phyloP scores from a whole-genome alignment of 2,797 vertebrate genomes.

The Crenichthys baileyi region DNA sequence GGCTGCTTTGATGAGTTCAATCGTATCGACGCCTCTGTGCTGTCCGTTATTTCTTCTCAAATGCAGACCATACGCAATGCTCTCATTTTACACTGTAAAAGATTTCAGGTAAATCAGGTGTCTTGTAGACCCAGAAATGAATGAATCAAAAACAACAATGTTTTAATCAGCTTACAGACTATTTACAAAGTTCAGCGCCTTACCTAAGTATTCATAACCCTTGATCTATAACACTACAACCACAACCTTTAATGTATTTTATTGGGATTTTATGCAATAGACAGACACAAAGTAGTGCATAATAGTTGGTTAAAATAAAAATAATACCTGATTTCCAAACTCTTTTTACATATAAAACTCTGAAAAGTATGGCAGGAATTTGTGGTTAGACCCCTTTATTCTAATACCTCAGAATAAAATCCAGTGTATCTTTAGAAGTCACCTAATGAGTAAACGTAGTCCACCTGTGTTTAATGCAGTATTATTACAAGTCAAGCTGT shows the following conservation, averaged over 20 bases:
- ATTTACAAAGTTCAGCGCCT: neutral
- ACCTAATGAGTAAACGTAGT: neutral
- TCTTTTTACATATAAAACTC: neutral
- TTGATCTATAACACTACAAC: neutral
- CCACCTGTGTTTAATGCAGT: neutral
- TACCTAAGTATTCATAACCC: neutral
- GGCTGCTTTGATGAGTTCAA: slow-evolving; percentile 99
- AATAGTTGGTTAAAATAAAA: neutral
- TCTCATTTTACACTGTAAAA: slow-evolving; percentile 88
- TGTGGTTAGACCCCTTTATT: neutral
- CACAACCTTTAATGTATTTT: neutral
- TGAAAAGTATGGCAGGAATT: neutral
- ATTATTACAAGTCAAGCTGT: too few relatives aligned
- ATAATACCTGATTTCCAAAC: neutral
- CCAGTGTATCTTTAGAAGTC: neutral
- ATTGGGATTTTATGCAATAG: neutral
- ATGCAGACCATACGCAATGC: slow-evolving; percentile 96
- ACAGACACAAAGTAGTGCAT: neutral
- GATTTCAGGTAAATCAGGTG: slow-evolving; percentile 85
- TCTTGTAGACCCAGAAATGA: neutral
- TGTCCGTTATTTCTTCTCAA: slow-evolving; percentile 97
- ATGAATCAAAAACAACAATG: neutral
- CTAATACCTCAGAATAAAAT: neutral
- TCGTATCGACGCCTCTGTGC: slow-evolving; percentile 95
- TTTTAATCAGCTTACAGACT: neutral